Evolutionary conservation across 2,888 invertebrate species (phyloP).

Genomic region (Eumacrocentrus americanus): DNA sequence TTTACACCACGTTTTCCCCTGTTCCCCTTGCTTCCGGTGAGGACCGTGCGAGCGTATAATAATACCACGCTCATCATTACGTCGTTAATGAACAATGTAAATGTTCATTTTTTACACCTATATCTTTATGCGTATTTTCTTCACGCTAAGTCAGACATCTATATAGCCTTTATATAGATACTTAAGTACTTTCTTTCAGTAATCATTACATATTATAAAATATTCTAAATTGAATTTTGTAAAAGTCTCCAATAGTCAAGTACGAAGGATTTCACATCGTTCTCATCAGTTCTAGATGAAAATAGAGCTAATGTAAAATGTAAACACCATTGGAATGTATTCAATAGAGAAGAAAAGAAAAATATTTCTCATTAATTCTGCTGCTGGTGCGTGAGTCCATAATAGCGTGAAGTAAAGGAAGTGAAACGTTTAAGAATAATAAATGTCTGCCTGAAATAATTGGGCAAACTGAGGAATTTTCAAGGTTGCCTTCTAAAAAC

Average conservation of each 20-base stretch:
- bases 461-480: constrained; percentile 44
- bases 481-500: constrained; percentile 47
- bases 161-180: background rate
- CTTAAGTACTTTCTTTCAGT: background rate
- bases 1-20: constrained; percentile 7
- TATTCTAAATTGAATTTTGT: constrained; percentile 16
- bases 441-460: constrained; percentile 50
- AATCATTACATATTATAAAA: background rate
- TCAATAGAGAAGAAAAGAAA: background rate
- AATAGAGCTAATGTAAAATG: constrained; percentile 3
- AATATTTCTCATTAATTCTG: background rate
- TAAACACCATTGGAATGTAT: too few species aligned
- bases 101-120: constrained; percentile 19
- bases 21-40: constrained; percentile 16
- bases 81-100: constrained; percentile 30
- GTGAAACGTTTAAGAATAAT: constrained; percentile 24
- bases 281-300: too few species aligned
- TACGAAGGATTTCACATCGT: too few species aligned
- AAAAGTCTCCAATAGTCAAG: constrained; percentile 16
- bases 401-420: constrained; percentile 23
- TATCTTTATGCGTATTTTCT: constrained; percentile 1
- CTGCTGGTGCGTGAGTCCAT: constrained; percentile 10
- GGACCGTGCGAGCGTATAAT: constrained; percentile 18
- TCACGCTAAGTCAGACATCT: background rate
- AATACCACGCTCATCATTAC: constrained; percentile 18